Conservation (phyloP, 2,888 invertebrate species). For the Heliconius ismenius region DNA sequence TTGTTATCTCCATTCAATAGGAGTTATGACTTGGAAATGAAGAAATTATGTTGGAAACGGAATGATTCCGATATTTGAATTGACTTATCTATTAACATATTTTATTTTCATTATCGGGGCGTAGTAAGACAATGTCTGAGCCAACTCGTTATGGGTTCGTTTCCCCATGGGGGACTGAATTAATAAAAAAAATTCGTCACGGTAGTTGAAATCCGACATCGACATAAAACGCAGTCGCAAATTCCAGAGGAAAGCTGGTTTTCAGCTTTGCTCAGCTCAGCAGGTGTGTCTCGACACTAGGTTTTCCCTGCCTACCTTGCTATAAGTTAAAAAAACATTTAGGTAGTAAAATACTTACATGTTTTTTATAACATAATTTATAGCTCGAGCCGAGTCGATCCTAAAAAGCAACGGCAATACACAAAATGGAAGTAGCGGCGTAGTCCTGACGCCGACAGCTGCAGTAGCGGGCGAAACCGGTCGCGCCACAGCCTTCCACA, state of each 20-base stretch:
- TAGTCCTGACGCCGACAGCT: slow-evolving; percentile 30
- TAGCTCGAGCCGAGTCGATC: not conserved
- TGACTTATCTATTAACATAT: not conserved
- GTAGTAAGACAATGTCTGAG: not conserved
- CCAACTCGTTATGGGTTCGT: too few relatives aligned
- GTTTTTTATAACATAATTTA: slow-evolving; percentile 9
- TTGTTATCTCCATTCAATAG: slow-evolving; percentile 26
- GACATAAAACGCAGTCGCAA: too few relatives aligned
- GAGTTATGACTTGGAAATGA: slow-evolving; percentile 16
- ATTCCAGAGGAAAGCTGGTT: too few relatives aligned
- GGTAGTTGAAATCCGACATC: too few relatives aligned
- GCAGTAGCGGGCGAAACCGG: slow-evolving; percentile 33
- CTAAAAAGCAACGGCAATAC: slow-evolving; percentile 5
- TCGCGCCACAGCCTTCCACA: slow-evolving; percentile 23
- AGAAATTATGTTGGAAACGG: not conserved
- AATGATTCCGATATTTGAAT: not conserved
- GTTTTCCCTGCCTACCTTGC: too few relatives aligned
- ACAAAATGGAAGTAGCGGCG: slow-evolving; percentile 4
- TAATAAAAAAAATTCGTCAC: too few relatives aligned
- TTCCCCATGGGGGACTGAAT: too few relatives aligned
- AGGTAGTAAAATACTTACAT: not conserved
- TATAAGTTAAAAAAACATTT: too few relatives aligned
- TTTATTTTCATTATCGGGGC: not conserved
- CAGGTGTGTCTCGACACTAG: too few relatives aligned
- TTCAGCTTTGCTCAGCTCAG: too few relatives aligned